Conservation (phyloP, 2,113 vertebrate species). For the Callospermophilus lateralis region DNA sequence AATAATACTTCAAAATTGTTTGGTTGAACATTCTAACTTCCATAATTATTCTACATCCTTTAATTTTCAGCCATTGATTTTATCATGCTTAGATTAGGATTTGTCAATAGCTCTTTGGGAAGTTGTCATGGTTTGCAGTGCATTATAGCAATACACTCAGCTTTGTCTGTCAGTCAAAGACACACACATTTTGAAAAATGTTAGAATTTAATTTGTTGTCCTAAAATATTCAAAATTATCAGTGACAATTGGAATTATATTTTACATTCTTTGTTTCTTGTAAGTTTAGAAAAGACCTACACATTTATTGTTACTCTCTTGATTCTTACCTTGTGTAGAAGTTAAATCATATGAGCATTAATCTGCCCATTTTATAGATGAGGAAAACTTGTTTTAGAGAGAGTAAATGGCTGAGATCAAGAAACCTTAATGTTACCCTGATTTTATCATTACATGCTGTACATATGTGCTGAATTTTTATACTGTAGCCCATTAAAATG, state of each 20-base stretch:
- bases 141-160: background rate
- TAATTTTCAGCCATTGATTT: background rate
- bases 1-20: slow-evolving; percentile 5
- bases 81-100: background rate
- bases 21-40: background rate
- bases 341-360: background rate
- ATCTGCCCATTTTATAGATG: background rate
- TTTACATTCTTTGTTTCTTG: background rate
- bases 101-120: background rate
- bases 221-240: background rate
- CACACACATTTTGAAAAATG: background rate
- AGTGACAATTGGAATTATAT: background rate
- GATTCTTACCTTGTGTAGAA: background rate
- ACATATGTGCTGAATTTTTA: background rate
- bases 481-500: background rate
- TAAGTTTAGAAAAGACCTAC: background rate
- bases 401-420: background rate
- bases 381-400: background rate
- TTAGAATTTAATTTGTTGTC: background rate
- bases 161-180: background rate
- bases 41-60: background rate
- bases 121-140: background rate
- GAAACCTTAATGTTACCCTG: background rate
- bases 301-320: background rate
- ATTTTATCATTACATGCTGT: background rate